Base-by-base conservation (phyloP, 2,113 vertebrate genomes). In the Oxyruncus cristatus region DNA sequence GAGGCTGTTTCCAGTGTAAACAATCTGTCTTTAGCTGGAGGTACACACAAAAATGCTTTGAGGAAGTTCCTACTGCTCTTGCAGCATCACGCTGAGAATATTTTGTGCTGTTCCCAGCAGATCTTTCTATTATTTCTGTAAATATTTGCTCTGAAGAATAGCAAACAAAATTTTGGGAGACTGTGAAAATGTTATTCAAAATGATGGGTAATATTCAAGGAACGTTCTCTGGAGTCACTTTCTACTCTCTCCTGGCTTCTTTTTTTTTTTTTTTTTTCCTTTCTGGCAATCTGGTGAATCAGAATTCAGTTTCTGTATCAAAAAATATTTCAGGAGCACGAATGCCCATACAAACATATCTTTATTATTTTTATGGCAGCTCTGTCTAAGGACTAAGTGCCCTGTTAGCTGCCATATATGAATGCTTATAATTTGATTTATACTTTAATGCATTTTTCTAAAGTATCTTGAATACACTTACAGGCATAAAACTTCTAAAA, bases 41-140 rank as follows among this genome's bases (percentile, higher is more conserved):
- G 71, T 77, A 30, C 66, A 37, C 16, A 55, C 19, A 77, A 59
- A 96, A 96, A 92, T 8, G 67, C 88, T 90, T 16, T 55, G 71
- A 96, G 94, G 92, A 96, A 95, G 59, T 37, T 96, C 93, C 92
- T 88, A 66, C 92, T 66, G 92, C 61, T 97, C 80, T 55, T 72
- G 44, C 74, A 82, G 44, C 20, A 35, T 76, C 94, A 62, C 0
- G 28, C 89, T 83, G 92, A 74, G 92, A 94, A 75, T 94, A 88
- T 77, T 96, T 93, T 63, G 30, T 88, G 78, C 85, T 93, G 88
- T 94, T 96, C 92, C 94, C 89, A 97, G 87, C 89, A 94, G 90
- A 95, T 93, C 78, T 52, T 77, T 58, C 71, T 93, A 14, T 96
- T 94, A 74, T 94, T 92, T 92, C 92, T 93, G 94, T 95, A 97